These are phyloP conservation scores for Colinus virginianus DNA, from an alignment of 2,113 vertebrate genomes.

Conservation along the genomic window DNA sequence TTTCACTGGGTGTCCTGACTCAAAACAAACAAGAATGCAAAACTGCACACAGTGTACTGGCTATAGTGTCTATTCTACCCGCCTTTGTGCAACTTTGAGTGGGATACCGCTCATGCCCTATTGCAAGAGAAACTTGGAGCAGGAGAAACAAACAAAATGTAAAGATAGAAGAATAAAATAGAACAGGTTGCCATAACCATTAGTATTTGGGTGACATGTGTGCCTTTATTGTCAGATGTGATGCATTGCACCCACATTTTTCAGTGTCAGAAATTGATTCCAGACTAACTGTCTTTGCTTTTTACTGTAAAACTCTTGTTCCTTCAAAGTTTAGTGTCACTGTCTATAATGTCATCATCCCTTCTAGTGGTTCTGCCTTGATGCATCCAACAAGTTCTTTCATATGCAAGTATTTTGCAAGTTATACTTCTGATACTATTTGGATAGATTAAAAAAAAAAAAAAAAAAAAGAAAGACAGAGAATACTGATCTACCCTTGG, in stretches of 20 bases:
- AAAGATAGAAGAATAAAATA: background rate
- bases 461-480: background rate
- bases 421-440: background rate
- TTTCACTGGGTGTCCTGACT: background rate
- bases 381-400: background rate
- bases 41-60: background rate
- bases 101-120: background rate
- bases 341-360: too few species aligned
- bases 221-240: background rate
- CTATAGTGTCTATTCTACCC: accelerated
- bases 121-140: background rate
- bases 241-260: background rate
- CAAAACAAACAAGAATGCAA: background rate
- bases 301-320: background rate
- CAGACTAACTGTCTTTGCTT: background rate
- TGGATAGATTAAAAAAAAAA: background rate
- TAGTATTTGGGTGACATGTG: background rate
- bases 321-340: background rate
- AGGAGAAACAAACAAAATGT: background rate
- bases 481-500: background rate
- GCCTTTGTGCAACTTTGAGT: background rate
- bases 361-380: background rate
- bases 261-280: background rate
- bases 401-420: background rate
- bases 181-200: background rate